Evolutionary conservation across 2,113 vertebrate species (phyloP).

Genomic region (Pelvicachromis taeniatus): DNA sequence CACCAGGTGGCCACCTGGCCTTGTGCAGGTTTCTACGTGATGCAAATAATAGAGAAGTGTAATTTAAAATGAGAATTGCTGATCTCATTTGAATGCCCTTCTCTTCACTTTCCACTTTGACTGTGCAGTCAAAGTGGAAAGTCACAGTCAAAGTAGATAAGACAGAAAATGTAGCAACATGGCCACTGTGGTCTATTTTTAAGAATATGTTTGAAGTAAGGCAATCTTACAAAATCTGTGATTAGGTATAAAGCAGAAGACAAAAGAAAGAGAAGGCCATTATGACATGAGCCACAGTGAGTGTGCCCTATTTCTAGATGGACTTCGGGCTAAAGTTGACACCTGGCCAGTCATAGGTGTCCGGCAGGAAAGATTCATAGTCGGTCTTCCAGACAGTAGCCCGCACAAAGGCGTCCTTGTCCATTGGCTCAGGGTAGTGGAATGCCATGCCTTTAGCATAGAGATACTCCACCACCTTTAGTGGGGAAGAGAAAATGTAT

Average conservation of each 20-base stretch:
- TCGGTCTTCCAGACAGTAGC: conserved; percentile 84
- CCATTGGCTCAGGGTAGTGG: conserved; percentile 88
- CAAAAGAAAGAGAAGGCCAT: background rate
- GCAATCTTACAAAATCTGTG: background rate
- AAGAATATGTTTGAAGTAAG: background rate
- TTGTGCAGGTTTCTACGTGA: background rate
- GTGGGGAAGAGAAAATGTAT: background rate
- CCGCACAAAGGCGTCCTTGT: conserved; percentile 81
- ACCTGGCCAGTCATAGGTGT: conserved; percentile 89
- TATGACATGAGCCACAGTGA: background rate
- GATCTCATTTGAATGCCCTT: background rate
- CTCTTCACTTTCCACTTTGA: background rate
- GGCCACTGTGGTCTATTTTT: background rate
- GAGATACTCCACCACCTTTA: conserved; percentile 86
- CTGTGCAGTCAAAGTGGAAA: too few species aligned
- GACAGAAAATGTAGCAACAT: background rate
- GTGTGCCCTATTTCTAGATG: conserved; percentile 7
- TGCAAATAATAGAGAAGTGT: background rate
- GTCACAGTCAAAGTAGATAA: background rate
- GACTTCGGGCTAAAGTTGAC: conserved; percentile 69
- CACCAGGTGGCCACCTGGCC: conserved; percentile 17
- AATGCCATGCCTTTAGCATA: conserved; percentile 95
- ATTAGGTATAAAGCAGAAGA: background rate
- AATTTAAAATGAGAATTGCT: background rate
- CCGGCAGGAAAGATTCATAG: conserved; percentile 91